Percentiles rank a stretch among this genome's conserved stretches.
phyloP scores from a whole-genome alignment of 2,113 vertebrate species.

The Myocastor coypus region DNA sequence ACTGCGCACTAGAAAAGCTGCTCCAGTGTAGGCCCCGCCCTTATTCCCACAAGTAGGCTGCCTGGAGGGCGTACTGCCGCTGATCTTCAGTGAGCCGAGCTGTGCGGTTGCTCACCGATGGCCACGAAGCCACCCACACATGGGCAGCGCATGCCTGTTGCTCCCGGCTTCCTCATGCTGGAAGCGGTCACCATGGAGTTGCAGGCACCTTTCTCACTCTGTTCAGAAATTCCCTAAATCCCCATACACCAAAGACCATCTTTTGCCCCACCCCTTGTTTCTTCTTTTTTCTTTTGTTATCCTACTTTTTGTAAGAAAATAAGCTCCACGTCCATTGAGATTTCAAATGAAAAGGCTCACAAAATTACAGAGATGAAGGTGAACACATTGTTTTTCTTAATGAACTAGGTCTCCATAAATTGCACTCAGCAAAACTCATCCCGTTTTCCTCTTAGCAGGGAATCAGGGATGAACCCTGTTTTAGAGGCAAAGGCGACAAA shows the following conservation, averaged over 20 bases:
- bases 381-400: neutral
- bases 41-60: neutral
- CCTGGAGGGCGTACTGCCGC: neutral
- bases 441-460: neutral
- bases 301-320: neutral
- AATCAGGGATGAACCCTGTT: neutral
- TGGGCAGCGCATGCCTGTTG: neutral
- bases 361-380: constrained; percentile 12
- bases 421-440: neutral
- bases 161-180: neutral
- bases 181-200: neutral
- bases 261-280: neutral
- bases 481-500: constrained; percentile 17
- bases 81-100: neutral
- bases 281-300: neutral
- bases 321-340: constrained; percentile 17
- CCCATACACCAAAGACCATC: neutral
- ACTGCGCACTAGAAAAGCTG: neutral
- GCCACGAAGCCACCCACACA: neutral
- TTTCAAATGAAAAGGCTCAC: constrained; percentile 14
- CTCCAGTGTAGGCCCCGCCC: too few species aligned
- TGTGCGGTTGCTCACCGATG: neutral
- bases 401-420: neutral
- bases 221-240: neutral
- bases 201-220: neutral